Evolutionary conservation across 2,113 vertebrate genomes (phyloP).

Genomic region (Tyrannus savana): DNA sequence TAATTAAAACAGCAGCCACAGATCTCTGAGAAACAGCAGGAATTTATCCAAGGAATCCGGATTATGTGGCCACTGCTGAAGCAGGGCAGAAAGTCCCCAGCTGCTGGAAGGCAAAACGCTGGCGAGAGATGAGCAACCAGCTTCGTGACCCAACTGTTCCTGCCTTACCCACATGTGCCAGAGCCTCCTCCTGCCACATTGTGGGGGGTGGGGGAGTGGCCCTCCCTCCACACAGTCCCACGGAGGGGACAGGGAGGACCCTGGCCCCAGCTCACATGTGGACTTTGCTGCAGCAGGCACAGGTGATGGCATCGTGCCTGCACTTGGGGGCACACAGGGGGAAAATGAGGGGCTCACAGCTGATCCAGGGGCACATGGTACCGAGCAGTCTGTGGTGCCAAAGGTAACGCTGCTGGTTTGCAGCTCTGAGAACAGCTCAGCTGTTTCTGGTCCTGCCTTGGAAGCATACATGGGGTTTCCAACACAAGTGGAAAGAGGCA

Average conservation of each 20-base stretch:
- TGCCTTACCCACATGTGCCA: not conserved
- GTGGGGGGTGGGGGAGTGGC: accelerated
- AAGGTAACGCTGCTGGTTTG: accelerated
- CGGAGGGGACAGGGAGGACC: not conserved
- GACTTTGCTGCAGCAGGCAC: not conserved
- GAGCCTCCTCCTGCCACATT: accelerated
- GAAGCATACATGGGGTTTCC: accelerated
- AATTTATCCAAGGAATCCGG: conserved; percentile 57
- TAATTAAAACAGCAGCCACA: conserved; percentile 45
- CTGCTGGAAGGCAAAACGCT: not conserved
- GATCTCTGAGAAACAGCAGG: conserved; percentile 39
- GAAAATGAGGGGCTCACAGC: not conserved
- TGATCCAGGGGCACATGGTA: not conserved
- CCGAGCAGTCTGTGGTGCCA: not conserved
- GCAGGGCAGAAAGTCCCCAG: not conserved
- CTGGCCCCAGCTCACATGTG: accelerated
- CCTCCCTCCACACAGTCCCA: not conserved
- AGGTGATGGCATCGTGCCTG: no score
- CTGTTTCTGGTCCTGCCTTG: not conserved
- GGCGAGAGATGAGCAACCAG: not conserved
- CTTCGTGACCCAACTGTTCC: not conserved
- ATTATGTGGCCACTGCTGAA: conserved; percentile 47
- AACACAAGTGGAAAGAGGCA: not conserved
- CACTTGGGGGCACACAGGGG: accelerated
- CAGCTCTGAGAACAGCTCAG: not conserved